These are phyloP conservation scores for Sphenopsis melanotis DNA, from an alignment of 2,797 vertebrate species.

Conservation along the genomic window DNA sequence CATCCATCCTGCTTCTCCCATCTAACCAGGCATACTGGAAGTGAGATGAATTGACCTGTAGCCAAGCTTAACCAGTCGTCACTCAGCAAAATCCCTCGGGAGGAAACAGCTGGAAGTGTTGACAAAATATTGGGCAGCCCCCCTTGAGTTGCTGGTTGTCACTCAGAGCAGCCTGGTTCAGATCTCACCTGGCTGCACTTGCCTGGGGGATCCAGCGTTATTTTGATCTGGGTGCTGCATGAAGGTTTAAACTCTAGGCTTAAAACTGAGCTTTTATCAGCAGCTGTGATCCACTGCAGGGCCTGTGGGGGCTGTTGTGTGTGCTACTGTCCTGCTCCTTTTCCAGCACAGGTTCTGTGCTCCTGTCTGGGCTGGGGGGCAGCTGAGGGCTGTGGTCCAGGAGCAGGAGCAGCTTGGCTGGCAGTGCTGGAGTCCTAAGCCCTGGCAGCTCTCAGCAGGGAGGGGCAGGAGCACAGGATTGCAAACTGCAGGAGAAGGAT, in stretches of 20 bases:
- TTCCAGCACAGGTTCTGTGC: not conserved
- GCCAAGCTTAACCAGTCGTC: not conserved
- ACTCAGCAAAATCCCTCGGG: not conserved
- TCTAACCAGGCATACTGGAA: not conserved
- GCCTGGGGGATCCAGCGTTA: fast-evolving
- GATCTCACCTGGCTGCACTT: not conserved
- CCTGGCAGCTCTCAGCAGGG: fast-evolving
- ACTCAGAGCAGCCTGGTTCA: not conserved
- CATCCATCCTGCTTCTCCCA: not conserved
- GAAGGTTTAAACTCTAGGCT: not conserved
- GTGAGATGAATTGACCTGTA: conserved; percentile 6
- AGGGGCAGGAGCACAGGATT: fast-evolving
- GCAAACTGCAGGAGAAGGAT: not conserved
- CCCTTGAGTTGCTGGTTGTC: not conserved
- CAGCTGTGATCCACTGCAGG: too few relatives aligned
- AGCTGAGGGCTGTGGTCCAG: not conserved
- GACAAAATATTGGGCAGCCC: not conserved
- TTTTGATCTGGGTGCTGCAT: fast-evolving
- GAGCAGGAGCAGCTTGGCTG: not conserved
- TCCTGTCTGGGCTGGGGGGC: not conserved
- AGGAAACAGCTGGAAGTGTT: conserved; percentile 1
- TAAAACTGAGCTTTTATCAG: not conserved
- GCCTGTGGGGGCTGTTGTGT: not conserved
- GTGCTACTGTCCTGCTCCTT: fast-evolving
- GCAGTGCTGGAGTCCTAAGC: not conserved